phyloP scores from a whole-genome alignment of 2,888 invertebrate genomes.

The Autographa gamma region DNA sequence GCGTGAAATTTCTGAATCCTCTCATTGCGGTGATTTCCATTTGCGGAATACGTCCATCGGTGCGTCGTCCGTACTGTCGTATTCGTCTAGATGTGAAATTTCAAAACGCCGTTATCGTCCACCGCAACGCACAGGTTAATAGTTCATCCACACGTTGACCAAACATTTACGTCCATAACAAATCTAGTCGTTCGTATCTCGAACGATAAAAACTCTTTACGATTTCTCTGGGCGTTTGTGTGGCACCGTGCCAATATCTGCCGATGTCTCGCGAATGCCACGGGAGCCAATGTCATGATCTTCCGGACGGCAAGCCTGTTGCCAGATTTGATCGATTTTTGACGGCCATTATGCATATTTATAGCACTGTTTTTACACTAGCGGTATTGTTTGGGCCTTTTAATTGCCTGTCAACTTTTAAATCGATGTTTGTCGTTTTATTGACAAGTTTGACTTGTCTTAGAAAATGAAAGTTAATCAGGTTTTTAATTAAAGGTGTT shows the following conservation, averaged over 20 bases:
- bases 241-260: constrained; percentile 60
- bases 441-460: constrained; percentile 18
- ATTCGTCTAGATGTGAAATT: not conserved
- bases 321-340: constrained; percentile 60
- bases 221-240: constrained; percentile 47
- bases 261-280: constrained; percentile 52
- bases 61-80: not conserved
- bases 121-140: not conserved
- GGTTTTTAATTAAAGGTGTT: constrained; percentile 20
- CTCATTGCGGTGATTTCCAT: not conserved
- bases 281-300: constrained; percentile 66
- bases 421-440: constrained; percentile 25
- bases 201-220: constrained; percentile 62
- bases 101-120: not conserved
- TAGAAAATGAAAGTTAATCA: constrained; percentile 28
- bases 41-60: not conserved
- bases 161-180: constrained; percentile 54
- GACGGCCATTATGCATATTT: constrained; percentile 52
- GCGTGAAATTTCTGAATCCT: not conserved
- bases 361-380: constrained; percentile 39
- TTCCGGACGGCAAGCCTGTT: constrained; percentile 52
- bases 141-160: constrained; percentile 9
- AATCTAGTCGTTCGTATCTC: constrained; percentile 51
- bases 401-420: constrained; percentile 40
- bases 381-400: constrained; percentile 26